Conservation (phyloP, 1,140 invertebrate genomes). For the Bombus waltoni region DNA sequence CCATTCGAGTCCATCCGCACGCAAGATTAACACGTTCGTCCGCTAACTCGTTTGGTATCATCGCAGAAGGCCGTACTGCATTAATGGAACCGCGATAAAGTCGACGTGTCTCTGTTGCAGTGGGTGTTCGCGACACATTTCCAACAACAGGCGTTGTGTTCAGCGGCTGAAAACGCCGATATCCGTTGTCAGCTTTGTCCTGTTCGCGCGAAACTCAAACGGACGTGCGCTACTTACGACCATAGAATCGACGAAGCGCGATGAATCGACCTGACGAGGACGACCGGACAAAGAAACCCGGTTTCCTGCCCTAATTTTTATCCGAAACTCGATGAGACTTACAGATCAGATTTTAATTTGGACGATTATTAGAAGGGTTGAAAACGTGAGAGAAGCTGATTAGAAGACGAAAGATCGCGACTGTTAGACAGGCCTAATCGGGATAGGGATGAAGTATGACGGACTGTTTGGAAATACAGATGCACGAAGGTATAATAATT, state of each 20-base stretch:
- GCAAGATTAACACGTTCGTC: not conserved
- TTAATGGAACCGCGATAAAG: constrained; percentile 11
- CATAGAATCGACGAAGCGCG: constrained; percentile 37
- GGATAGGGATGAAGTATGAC: too few relatives aligned
- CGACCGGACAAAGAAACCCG: not conserved
- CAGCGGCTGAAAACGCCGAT: constrained; percentile 67
- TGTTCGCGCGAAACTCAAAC: constrained; percentile 45
- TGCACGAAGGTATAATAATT: too few relatives aligned
- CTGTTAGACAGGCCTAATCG: too few relatives aligned
- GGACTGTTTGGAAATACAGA: too few relatives aligned
- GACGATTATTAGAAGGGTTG: too few relatives aligned
- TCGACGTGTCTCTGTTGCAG: not conserved
- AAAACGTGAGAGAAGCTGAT: too few relatives aligned
- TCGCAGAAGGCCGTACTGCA: not conserved
- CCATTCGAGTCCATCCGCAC: not conserved
- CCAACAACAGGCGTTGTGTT: constrained; percentile 65
- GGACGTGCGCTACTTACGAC: constrained; percentile 46
- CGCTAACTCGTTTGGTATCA: not conserved
- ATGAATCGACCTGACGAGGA: constrained; percentile 13
- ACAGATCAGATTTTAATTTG: not conserved
- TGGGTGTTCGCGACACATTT: constrained; percentile 7
- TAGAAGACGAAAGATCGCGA: too few relatives aligned
- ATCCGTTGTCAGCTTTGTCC: constrained; percentile 62
- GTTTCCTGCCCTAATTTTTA: constrained; percentile 28
- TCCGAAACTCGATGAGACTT: not conserved